Conservation (phyloP, 2,888 invertebrate species). For the Acanthoscelides obtectus region DNA sequence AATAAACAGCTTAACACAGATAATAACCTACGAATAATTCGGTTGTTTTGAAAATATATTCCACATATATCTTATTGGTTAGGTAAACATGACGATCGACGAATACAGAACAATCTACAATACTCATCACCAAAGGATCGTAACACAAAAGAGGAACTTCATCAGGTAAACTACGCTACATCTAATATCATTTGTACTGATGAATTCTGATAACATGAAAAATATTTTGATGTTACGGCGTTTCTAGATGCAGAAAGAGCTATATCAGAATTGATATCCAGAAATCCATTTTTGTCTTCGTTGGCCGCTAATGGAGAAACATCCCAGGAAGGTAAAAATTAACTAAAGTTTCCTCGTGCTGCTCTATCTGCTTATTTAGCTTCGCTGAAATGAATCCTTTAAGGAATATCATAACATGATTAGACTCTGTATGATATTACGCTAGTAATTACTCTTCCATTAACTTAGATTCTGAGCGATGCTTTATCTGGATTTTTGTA, state of each 20-base stretch:
- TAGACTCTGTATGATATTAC: no score
- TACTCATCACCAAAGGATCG: not conserved
- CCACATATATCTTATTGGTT: not conserved
- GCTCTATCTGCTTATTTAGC: not conserved
- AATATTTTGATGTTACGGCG: not conserved
- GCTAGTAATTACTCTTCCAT: no score
- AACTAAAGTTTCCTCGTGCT: not conserved
- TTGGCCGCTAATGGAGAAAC: not conserved
- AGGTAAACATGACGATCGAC: not conserved
- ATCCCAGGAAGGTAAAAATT: not conserved
- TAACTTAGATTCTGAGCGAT: no score
- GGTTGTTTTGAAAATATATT: no score
- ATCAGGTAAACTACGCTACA: not conserved
- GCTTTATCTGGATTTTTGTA: no score
- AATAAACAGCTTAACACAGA: no score
- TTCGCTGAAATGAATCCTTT: not conserved
- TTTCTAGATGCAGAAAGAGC: not conserved
- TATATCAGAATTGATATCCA: not conserved
- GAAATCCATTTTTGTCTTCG: not conserved
- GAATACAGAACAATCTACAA: not conserved
- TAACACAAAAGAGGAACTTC: not conserved
- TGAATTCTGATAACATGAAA: not conserved
- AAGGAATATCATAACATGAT: not conserved
- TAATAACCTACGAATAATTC: no score
- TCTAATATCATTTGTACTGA: not conserved